Evolutionary conservation across 1,140 invertebrate species (phyloP), one percentile per base, ranked within the genome.

Genomic region (Himalopsyche phryganea): DNA sequence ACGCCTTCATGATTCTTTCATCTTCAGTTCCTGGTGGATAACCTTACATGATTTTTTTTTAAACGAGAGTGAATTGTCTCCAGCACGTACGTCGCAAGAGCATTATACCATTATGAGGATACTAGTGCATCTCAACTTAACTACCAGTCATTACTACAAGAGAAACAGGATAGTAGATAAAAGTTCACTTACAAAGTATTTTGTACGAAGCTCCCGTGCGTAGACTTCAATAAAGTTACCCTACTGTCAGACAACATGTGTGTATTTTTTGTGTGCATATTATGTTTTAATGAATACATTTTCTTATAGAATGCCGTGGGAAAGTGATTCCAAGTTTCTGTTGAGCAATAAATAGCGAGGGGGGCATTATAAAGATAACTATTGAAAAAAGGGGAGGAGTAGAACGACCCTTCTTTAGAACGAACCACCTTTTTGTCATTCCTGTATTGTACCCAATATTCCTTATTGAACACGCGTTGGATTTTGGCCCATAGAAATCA

Each of bases 241-340:
- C 23, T 28, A 28, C 23, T 44, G 54, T 38, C 50, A 49, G 33
- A 52, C 23, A 35, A 33, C 59, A 58, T 62, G 60, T 62, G 60
- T 35, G 44, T n/a, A n/a, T 55, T 58, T 58, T 62, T 62, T 58
- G 50, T 58, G 38, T 44, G 33, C 50, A 32, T 46, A 46, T 58
- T 58, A 52, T 62, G 60, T 53, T 62, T 45, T 57, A 62, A 62
- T 62, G 60, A 62, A 62, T 58, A 62, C 60, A 62, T 58, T 62
- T 62, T 52, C 45, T 38, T 49, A 55, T 51, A 50, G 55, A 62
- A 44, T 18, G 58, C 41, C 60, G 60, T 62, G 60, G 60, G 60
- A 62, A 62, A 52, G 60, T 57, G 51, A 48, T 48, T 58, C 38
- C 50, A 20, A 57, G 53, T 49, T 50, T 55, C 52, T 47, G 52